These are phyloP conservation scores for Tetramorium parvispinum DNA, from an alignment of 1,140 invertebrate genomes.

Conservation along the genomic window DNA sequence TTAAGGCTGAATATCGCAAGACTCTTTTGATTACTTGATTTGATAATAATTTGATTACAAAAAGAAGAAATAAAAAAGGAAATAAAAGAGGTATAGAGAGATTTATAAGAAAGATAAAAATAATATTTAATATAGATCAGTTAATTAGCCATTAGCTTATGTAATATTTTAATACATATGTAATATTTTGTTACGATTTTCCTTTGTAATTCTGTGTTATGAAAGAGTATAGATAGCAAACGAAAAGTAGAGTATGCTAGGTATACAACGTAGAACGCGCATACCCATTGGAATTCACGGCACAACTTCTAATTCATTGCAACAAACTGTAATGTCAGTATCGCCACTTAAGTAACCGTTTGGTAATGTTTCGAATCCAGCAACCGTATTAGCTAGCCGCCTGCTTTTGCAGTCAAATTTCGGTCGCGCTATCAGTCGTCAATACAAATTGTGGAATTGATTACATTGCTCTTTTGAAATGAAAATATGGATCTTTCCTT, in stretches of 20 bases:
- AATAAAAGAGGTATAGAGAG: too few species aligned
- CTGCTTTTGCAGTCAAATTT: slow-evolving; percentile 51
- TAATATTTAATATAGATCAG: too few species aligned
- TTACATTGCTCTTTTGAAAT: slow-evolving; percentile 28
- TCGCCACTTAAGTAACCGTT: slow-evolving; percentile 14
- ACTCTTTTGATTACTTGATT: background rate
- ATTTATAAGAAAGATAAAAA: too few species aligned
- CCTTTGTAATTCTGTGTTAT: background rate
- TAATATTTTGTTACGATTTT: background rate
- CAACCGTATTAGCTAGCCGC: background rate
- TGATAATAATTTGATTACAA: too few species aligned
- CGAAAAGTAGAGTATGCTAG: background rate
- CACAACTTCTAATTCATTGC: slow-evolving; percentile 30
- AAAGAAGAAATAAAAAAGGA: too few species aligned
- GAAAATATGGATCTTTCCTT: background rate
- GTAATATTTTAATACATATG: background rate
- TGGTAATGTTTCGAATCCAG: slow-evolving; percentile 37
- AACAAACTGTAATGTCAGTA: slow-evolving; percentile 23
- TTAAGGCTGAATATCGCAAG: background rate
- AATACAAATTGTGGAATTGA: slow-evolving; percentile 40
- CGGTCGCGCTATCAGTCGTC: background rate
- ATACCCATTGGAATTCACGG: slow-evolving; percentile 15
- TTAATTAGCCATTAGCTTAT: too few species aligned
- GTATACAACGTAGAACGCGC: too few species aligned
- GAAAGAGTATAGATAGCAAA: background rate